Base-by-base conservation (phyloP, 2,113 vertebrate genomes). In the Xiphophorus couchianus region DNA sequence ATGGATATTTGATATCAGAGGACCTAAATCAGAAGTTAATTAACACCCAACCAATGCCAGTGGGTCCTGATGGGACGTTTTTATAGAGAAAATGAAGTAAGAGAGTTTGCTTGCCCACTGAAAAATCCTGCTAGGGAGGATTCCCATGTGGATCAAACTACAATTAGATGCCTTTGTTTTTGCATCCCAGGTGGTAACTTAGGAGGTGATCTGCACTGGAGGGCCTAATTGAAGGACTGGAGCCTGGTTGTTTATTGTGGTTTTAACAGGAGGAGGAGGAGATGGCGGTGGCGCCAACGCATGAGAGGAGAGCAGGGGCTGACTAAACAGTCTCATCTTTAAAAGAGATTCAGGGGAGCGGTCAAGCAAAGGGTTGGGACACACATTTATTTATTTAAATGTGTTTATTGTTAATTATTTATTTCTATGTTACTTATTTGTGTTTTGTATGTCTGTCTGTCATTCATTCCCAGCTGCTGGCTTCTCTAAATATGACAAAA, bases 101-200 rank as follows among this genome's bases (percentile, higher is more conserved):
- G 30, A 33, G 30, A 11, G 63, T 35, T 11, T 37, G 30, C 33
- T 30, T 33, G 15, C 17, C 17, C n/a, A 44, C 65, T 27, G 44
- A 48, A 31, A 70, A 58, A 54, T 37, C 48, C 27, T 27, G 51
- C 25, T 27, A 15, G 15, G 39, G 39, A 15, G 14, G 7, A 14
- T 71, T 60, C 31, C 31, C 69, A 28, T 28, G 25, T 28, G 31
- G 54, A 60, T 39, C 28, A 28, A 69, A 48, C 66, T 31, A 69
- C 66, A 69, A 48, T 19, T 48, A 19, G 39, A 42, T 12, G 27
- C 51, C 22, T 33, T 54, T 37, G 25, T 51, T 25, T 39, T 67
- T 12, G 19, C 58, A 10, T 28, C 25, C n/a, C 42, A 51, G 74
- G 69, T 82, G 71, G 54, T 64, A 12, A 27, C 25, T 13, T 48